Base-by-base conservation (phyloP, 2,113 vertebrate genomes). In the Oostethus manadensis region DNA sequence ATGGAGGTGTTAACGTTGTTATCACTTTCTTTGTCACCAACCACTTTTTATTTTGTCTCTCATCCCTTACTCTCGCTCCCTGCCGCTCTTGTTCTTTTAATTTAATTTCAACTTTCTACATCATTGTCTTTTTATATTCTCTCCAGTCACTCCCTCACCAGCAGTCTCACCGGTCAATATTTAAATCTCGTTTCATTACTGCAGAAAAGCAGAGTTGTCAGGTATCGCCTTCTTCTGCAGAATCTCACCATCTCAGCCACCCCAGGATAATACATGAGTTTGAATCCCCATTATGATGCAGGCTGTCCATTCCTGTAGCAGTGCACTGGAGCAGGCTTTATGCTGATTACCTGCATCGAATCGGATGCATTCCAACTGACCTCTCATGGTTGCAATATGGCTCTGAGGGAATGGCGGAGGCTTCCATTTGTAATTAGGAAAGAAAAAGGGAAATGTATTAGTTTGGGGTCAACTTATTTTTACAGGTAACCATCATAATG, bases 261-360 rank as follows among this genome's bases (percentile, higher is more conserved):
- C 1, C 13, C 50, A 62, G 10, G 16, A 0, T 22, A 17, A 43
- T 15, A n/a, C 5, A 6, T 53, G 22, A 48, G 8, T 45, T 26
- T 48, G 55, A 56, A 53, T 77, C 20, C 35, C 38, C 13, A 2
- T 40, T 35, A 62, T 71, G 64, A 56, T 17, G 68, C 69, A 66
- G 58, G 64, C 38, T 42, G 48, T 51, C 60, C 15, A 2, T 54
- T 60, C 65, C 44, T 73, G 60, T 74, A 54, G 77, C 71, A 49
- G 68, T 68, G 78, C 73, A 75, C 56, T 38, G 73, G 70, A 77
- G 74, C 77, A 71, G 75, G 75, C 80, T 80, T 77, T 81, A 75
- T 83, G 78, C 82, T 82, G 79, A 86, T 84, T 82, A 83, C 79
- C 82, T 80, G 77, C 71, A 79, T 84, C 64, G 70, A 70, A 66